phyloP scores from a whole-genome alignment of 2,888 invertebrate genomes.

The Meiosimyza platycephala region DNA sequence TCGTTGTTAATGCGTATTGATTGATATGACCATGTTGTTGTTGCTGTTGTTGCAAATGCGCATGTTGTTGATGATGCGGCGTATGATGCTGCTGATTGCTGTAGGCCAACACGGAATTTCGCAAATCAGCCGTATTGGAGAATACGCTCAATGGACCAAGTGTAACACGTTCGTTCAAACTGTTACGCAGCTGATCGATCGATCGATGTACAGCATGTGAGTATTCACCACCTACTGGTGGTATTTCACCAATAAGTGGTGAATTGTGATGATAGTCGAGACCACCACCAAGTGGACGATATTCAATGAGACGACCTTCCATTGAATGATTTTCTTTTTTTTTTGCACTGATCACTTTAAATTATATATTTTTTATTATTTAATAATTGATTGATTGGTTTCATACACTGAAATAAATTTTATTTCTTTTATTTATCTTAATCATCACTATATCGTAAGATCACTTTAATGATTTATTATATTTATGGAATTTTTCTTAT shows the following conservation, averaged over 20 bases:
- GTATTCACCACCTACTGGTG: slow-evolving; percentile 70
- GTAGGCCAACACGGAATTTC: slow-evolving; percentile 63
- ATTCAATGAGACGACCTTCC: slow-evolving; percentile 72
- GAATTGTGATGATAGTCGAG: slow-evolving; percentile 76
- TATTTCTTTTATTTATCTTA: no score
- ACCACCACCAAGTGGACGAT: slow-evolving; percentile 72
- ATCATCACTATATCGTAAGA: no score
- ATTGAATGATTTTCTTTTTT: slow-evolving; percentile 52
- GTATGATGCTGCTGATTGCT: slow-evolving; percentile 59
- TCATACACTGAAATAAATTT: no score
- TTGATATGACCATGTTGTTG: slow-evolving; percentile 49
- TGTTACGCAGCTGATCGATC: slow-evolving; percentile 73
- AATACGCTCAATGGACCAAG: slow-evolving; percentile 69
- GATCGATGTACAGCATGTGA: slow-evolving; percentile 76
- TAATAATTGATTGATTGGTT: no score
- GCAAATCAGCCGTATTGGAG: slow-evolving; percentile 63
- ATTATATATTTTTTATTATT: no score
- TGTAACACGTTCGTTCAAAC: slow-evolving; percentile 72
- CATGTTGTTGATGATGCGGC: slow-evolving; percentile 50
- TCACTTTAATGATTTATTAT: no score
- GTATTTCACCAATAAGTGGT: slow-evolving; percentile 76
- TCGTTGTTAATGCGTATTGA: slow-evolving; percentile 26
- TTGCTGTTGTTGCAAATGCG: slow-evolving; percentile 69
- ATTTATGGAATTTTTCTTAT: no score
- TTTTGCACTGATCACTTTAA: no score